Evolutionary conservation across 2,888 invertebrate genomes (phyloP).

Genomic region (Encarsia formosa): DNA sequence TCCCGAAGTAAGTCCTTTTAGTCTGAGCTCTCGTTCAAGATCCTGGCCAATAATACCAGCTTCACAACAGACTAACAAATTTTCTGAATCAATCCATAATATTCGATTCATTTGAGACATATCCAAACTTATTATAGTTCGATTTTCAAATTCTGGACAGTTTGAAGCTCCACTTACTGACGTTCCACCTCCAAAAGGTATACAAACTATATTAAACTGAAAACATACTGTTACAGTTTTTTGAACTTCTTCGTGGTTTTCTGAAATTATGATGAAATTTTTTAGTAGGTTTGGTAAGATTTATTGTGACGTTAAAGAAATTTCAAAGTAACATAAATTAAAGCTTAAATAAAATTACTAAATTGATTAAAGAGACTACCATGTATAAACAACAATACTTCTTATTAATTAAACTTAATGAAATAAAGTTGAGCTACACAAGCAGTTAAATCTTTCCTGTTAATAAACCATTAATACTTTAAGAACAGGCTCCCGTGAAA

Average conservation of each 20-base stretch:
- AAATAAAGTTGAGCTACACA: too few species aligned
- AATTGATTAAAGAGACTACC: too few species aligned
- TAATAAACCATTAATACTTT: too few species aligned
- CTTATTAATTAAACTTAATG: too few species aligned
- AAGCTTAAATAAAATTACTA: too few species aligned
- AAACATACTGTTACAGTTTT: slow-evolving; percentile 73
- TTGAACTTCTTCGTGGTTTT: slow-evolving; percentile 79
- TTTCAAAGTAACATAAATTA: too few species aligned
- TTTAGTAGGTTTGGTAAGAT: too few species aligned
- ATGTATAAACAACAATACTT: too few species aligned
- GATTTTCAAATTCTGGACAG: slow-evolving; percentile 73
- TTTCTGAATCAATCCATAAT: slow-evolving; percentile 86
- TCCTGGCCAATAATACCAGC: slow-evolving; percentile 94
- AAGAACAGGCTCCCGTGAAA: too few species aligned
- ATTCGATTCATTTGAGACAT: slow-evolving; percentile 95
- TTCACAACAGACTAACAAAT: slow-evolving; percentile 78
- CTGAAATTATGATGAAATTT: too few species aligned
- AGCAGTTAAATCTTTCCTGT: too few species aligned
- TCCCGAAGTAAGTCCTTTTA: slow-evolving; percentile 81
- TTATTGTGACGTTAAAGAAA: too few species aligned
- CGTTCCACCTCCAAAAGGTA: slow-evolving; percentile 94
- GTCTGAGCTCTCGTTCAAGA: slow-evolving; percentile 77
- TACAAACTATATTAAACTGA: slow-evolving; percentile 71
- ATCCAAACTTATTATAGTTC: slow-evolving; percentile 85
- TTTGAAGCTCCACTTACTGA: slow-evolving; percentile 85